Evolutionary conservation across 2,797 vertebrate species (phyloP).

Genomic region (Myiothlypis chrysogaster): DNA sequence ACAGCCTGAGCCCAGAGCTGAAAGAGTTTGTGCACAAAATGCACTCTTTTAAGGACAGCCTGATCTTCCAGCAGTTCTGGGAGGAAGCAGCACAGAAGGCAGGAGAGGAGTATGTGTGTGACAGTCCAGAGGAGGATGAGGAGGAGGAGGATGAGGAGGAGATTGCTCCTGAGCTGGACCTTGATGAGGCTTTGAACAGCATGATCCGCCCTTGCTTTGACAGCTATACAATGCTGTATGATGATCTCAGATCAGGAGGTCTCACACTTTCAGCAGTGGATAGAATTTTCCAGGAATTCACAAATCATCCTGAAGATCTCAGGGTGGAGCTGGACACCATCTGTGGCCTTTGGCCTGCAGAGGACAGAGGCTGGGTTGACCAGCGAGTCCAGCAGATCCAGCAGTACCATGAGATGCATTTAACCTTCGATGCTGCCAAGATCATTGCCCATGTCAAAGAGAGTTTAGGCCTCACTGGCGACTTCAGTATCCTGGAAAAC

Average conservation of each 20-base stretch:
- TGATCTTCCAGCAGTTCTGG: slow-evolving; percentile 84
- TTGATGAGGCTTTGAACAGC: neutral
- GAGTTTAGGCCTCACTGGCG: slow-evolving; percentile 81
- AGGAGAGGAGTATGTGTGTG: neutral
- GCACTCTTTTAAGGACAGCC: slow-evolving; percentile 75
- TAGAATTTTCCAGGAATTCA: slow-evolving; percentile 76
- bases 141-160: neutral
- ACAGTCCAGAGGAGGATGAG: neutral
- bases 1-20: slow-evolving; percentile 72
- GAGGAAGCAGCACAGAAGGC: slow-evolving; percentile 60
- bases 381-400: slow-evolving; percentile 83
- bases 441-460: slow-evolving; percentile 82
- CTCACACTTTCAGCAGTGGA: slow-evolving; percentile 81
- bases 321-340: slow-evolving; percentile 75
- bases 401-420: slow-evolving; percentile 89
- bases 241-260: slow-evolving; percentile 75
- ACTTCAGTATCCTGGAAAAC: slow-evolving; percentile 75
- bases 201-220: slow-evolving; percentile 74
- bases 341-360: slow-evolving; percentile 48
- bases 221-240: slow-evolving; percentile 71
- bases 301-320: slow-evolving; percentile 76
- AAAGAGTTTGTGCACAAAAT: slow-evolving; percentile 70
- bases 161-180: neutral
- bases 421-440: slow-evolving; percentile 82
- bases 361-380: slow-evolving; percentile 76